Evolutionary conservation across 2,113 vertebrate genomes (phyloP).

Genomic region (Aspiorhynchus laticeps): DNA sequence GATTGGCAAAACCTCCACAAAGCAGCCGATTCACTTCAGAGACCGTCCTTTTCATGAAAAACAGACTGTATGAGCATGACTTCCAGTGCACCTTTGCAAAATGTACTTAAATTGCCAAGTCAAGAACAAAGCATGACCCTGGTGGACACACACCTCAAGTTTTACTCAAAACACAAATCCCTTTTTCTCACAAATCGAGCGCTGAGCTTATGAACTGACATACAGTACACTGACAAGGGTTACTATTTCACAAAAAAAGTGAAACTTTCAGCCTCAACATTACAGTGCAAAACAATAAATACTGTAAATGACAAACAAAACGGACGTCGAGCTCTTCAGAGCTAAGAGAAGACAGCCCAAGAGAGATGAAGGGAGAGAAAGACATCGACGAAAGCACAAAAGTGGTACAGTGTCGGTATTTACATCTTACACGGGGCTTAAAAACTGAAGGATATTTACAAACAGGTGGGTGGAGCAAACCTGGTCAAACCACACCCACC

Average conservation of each 20-base stretch:
- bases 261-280: constrained; percentile 28
- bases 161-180: background rate
- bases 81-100: background rate
- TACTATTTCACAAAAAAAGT: background rate
- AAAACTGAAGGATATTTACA: constrained; percentile 51
- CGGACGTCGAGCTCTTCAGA: background rate
- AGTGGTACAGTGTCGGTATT: constrained; percentile 39
- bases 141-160: constrained; percentile 6
- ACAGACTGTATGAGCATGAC: background rate
- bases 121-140: background rate
- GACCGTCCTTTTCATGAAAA: constrained; percentile 8
- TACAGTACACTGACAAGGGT: constrained; percentile 29
- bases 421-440: constrained; percentile 41
- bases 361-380: constrained; percentile 32
- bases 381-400: background rate
- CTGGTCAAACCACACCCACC: constrained; percentile 23
- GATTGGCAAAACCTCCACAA: constrained; percentile 4
- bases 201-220: constrained; percentile 14
- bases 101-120: background rate
- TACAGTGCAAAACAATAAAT: constrained; percentile 32
- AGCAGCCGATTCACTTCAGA: background rate
- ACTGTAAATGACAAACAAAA: constrained; percentile 22
- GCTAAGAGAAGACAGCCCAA: constrained; percentile 7
- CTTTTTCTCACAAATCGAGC: background rate
- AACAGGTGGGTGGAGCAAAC: constrained; percentile 28